phyloP scores from a whole-genome alignment of 2,113 vertebrate species.

The Todiramphus saurophagus region DNA sequence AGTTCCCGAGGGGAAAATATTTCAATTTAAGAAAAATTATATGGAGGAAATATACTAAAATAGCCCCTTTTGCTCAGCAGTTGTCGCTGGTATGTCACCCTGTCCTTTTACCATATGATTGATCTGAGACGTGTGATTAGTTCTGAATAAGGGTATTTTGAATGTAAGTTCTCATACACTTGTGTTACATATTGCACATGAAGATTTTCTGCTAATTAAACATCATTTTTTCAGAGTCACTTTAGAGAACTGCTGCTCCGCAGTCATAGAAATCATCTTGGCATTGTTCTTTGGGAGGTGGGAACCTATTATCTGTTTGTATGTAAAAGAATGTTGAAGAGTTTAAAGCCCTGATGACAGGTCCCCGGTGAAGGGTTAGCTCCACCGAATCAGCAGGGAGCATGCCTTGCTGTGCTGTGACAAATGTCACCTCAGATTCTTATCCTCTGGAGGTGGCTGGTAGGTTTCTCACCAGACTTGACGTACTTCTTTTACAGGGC shows the following conservation, averaged over 20 bases:
- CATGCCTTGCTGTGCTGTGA: neutral
- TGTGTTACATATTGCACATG: neutral
- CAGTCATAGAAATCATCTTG: neutral
- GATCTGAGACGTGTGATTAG: neutral
- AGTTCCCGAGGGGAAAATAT: constrained; percentile 47
- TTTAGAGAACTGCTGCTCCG: neutral
- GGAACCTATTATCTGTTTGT: neutral
- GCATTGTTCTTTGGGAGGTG: neutral
- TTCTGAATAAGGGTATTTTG: neutral
- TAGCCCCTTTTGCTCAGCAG: neutral
- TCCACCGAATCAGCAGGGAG: neutral
- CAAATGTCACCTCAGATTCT: neutral
- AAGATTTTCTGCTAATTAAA: neutral
- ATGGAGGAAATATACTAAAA: constrained; percentile 34
- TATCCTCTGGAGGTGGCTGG: neutral
- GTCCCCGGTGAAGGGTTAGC: neutral
- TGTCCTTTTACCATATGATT: neutral
- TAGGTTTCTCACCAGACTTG: neutral
- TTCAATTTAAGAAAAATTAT: constrained; percentile 52
- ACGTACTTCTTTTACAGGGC: accelerated
- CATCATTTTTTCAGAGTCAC: neutral
- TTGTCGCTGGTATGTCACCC: neutral
- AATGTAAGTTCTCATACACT: neutral
- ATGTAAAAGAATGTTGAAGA: neutral
- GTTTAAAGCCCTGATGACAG: neutral